Base-by-base conservation (phyloP, 2,797 vertebrate genomes). In the Takifugu ocellatus region DNA sequence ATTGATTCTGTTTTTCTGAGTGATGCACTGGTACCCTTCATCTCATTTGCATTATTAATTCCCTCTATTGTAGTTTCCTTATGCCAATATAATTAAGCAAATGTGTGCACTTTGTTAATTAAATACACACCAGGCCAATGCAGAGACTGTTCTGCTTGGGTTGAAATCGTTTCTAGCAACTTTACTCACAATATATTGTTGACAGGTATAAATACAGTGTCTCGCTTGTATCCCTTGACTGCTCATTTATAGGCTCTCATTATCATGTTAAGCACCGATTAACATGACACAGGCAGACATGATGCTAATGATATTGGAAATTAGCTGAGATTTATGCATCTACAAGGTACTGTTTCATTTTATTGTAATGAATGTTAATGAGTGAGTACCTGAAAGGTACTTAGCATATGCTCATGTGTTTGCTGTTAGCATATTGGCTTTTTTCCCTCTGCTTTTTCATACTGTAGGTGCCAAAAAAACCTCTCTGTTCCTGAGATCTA, bases 251-350 rank as follows among this genome's bases (percentile, higher is more conserved):
- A 73, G 76, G 68, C 73, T 66, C 61, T 86, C 70, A 77, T 88
- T 89, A 86, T 89, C 82, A 86, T 84, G 73, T 80, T 84, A 89
- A 87, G 77, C 26, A 60, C 66, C 85, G 76, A 88, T 90, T 90
- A 87, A 72, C 86, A 85, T 86, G 85, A 86, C 74, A 87, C 70
- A 84, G 76, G 80, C 72, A 82, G 81, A 88, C 80, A 82, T 70
- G 77, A 85, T 83, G 82, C 75, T 88, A 86, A 87, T 87, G 75
- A 81, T 69, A 78, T 81, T 82, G 78, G 78, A 85, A 84, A 88
- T 87, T 61, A 88, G 75, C 63, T 36, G 63, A 59, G 68, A 86
- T 79, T 74, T 47, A 52, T 69, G 72, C 73, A 66, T 79, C 65
- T 54, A 66, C 61, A 73, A 75, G 62, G n/a, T 14, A 36, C 57